Evolutionary conservation across 2,888 invertebrate genomes (phyloP).

Genomic region (Catocala sponsa): DNA sequence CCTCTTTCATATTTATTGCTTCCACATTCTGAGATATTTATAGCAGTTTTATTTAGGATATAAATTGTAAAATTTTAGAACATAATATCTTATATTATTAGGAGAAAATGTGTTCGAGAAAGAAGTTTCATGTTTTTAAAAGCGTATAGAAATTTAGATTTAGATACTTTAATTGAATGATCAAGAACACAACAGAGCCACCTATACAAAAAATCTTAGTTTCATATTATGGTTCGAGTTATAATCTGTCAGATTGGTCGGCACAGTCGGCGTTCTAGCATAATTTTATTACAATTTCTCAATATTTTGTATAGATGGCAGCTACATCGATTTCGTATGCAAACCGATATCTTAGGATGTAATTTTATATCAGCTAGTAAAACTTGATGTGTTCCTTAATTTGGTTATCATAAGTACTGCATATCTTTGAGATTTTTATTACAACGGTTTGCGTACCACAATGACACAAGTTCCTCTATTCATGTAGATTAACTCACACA

Average conservation of each 20-base stretch:
- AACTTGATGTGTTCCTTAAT: conserved; percentile 11
- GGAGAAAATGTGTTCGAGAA: no score
- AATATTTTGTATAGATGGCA: conserved; percentile 41
- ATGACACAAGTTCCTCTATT: no score
- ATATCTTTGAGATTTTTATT: neutral
- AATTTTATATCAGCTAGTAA: neutral
- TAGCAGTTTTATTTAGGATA: no score
- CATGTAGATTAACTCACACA: no score
- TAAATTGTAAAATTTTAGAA: no score
- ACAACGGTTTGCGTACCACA: no score
- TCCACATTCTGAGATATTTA: no score
- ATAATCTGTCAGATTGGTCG: neutral
- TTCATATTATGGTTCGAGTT: conserved; percentile 1
- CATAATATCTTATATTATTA: no score
- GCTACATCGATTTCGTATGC: conserved; percentile 11
- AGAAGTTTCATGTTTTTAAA: no score
- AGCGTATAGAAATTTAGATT: no score
- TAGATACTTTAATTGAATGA: no score
- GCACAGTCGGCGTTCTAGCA: neutral
- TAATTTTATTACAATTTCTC: conserved; percentile 22
- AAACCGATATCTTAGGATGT: conserved; percentile 5
- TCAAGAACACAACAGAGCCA: conserved; percentile 24
- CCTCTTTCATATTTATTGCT: no score
- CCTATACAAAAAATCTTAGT: conserved; percentile 22
- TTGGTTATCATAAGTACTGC: neutral